Base-by-base conservation (phyloP, 2,888 invertebrate species). In the Colletes collaris region DNA sequence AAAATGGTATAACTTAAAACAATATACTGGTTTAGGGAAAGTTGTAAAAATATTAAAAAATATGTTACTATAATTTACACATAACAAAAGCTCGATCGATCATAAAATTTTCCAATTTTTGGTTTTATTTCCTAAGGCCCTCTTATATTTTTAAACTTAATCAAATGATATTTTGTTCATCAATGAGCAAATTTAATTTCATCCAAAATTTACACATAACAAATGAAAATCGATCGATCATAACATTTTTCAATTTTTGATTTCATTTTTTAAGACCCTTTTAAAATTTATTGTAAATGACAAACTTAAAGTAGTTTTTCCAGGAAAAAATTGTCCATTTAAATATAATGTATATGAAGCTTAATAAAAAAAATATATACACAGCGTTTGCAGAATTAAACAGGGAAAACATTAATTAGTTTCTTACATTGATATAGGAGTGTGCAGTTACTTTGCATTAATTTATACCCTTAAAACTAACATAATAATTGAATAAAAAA, bases 311-410 rank as follows among this genome's bases (percentile, higher is more conserved):
- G 55, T 11, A 44, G 35, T 4, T 10, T 44, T 58, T 44, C 44
- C 49, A n/a, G 6, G 46, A 55, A 27, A 52, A 27, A 13, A 46
- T 72, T 79, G 79, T 62, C 82, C 84, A 85, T 85, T 84, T 76
- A 50, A 82, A 82, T 84, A 82, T 85, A 81, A 79, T 53, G 19
- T 55, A 37, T 11, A 62, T 68, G 49, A 69, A 70, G 27, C 10
- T 40, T 50, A 56, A 37, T 64, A 46, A 44, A 19, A 1, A 19
- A 0, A 16, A 50, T 16, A 8, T 63, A 56, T 10, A 65, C 35
- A 16, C 46, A 49, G 11, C 37, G 46, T 70, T 65, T 19, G 27
- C 19, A 59, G 27, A 65, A 59, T 59, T 65, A 50, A 46, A 50
- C 10, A 70, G n/a, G 56, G 52, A 70, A 74, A 74, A 66, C 69